Percentiles rank a stretch among this genome's conserved stretches.
These are phyloP conservation scores for Salminus brasiliensis DNA, from an alignment of 2,113 vertebrate genomes.

Conservation along the genomic window DNA sequence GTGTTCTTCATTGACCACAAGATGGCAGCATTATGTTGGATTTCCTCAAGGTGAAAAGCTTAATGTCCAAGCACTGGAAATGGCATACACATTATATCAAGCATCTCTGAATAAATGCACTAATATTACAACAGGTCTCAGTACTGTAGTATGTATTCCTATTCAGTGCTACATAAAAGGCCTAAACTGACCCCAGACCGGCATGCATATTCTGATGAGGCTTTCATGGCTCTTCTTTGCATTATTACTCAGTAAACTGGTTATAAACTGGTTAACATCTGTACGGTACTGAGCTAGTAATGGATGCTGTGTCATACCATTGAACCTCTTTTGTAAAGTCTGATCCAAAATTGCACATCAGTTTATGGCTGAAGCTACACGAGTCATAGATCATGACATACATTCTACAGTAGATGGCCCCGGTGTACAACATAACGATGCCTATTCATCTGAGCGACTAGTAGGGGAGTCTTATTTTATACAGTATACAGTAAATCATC, in stretches of 20 bases:
- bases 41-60: neutral
- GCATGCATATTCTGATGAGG: too few species aligned
- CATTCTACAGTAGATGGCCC: neutral
- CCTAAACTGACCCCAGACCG: too few species aligned
- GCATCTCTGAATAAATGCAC: too few species aligned
- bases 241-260: neutral
- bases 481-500: neutral
- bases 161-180: too few species aligned
- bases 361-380: too few species aligned
- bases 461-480: neutral
- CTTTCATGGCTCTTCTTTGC: neutral
- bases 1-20: slow-evolving; percentile 14
- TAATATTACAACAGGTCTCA: too few species aligned
- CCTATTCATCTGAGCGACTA: too few species aligned
- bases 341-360: neutral
- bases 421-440: neutral
- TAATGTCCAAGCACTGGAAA: neutral
- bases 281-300: neutral
- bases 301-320: neutral
- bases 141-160: too few species aligned
- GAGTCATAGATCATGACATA: too few species aligned
- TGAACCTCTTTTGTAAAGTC: neutral
- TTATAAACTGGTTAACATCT: neutral
- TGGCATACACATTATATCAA: too few species aligned
- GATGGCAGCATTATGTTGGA: slow-evolving; percentile 21